These are phyloP conservation scores for Acanthosepion lycidas DNA, from an alignment of 2,888 invertebrate genomes.

Conservation along the genomic window DNA sequence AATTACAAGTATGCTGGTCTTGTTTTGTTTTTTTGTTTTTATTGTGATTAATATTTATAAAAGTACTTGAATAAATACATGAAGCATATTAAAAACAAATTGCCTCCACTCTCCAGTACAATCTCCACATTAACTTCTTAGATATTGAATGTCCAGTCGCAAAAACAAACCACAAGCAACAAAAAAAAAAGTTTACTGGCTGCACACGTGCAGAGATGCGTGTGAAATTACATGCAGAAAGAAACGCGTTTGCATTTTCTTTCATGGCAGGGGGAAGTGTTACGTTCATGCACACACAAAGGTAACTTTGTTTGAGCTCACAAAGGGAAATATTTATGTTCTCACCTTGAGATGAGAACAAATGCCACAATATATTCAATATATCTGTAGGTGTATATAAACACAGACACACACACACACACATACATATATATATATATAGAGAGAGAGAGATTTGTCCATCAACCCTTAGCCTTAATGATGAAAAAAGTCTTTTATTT, in stretches of 20 bases:
- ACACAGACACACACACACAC: not conserved
- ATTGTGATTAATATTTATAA: not conserved
- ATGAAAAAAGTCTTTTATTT: no score
- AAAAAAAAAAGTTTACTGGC: not conserved
- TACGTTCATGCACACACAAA: not conserved
- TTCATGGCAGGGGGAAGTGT: not conserved
- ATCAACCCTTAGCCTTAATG: no score
- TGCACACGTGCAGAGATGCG: not conserved
- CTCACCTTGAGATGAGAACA: not conserved
- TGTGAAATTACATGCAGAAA: slow-evolving; percentile 9
- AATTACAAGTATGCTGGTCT: not conserved
- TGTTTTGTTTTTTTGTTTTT: not conserved
- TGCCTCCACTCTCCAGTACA: not conserved
- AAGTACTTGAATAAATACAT: not conserved
- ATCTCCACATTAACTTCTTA: not conserved
- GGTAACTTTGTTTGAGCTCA: not conserved
- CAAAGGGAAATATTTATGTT: not conserved
- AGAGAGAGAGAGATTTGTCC: not conserved
- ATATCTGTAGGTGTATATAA: not conserved
- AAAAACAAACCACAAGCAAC: not conserved
- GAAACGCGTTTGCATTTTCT: not conserved
- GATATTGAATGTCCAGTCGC: not conserved
- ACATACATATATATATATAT: not conserved
- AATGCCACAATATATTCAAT: not conserved
- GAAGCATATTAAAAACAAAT: not conserved